Conservation (phyloP, 2,113 vertebrate genomes). For the Uropsilus gracilis region DNA sequence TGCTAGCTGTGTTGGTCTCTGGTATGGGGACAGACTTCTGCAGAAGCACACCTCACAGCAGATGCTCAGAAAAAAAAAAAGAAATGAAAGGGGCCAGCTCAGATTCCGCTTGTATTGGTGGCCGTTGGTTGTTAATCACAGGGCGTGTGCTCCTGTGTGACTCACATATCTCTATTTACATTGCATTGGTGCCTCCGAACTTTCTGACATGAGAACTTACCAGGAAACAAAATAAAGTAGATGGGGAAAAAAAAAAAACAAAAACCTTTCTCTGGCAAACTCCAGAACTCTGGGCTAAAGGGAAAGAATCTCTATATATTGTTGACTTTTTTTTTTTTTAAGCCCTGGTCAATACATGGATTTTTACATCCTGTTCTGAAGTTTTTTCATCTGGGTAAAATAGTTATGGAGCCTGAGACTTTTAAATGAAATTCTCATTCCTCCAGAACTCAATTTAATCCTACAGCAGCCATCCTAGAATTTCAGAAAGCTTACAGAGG, state of each 20-base stretch:
- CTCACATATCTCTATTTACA: slow-evolving; percentile 1
- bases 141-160: not conserved
- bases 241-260: not conserved
- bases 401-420: slow-evolving; percentile 46
- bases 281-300: not conserved
- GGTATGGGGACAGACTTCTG: not conserved
- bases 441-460: slow-evolving; percentile 58
- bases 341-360: slow-evolving; percentile 5
- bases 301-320: slow-evolving; percentile 46
- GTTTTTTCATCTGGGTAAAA: slow-evolving; percentile 55
- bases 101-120: not conserved
- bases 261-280: not conserved
- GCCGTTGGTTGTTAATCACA: not conserved
- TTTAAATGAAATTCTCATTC: slow-evolving; percentile 64
- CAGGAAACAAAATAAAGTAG: slow-evolving; percentile 14
- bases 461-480: slow-evolving; percentile 8
- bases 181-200: not conserved
- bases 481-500: slow-evolving; percentile 26
- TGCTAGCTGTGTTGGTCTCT: not conserved
- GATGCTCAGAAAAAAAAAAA: not conserved
- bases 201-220: not conserved
- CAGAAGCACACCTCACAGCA: not conserved
- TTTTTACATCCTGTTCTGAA: slow-evolving; percentile 64
- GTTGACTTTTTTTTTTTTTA: slow-evolving; percentile 17
- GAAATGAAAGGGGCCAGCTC: not conserved